Evolutionary conservation across 2,113 vertebrate genomes (phyloP), one percentile per base, ranked within the genome.

Genomic region (Catharus fuscescens): DNA sequence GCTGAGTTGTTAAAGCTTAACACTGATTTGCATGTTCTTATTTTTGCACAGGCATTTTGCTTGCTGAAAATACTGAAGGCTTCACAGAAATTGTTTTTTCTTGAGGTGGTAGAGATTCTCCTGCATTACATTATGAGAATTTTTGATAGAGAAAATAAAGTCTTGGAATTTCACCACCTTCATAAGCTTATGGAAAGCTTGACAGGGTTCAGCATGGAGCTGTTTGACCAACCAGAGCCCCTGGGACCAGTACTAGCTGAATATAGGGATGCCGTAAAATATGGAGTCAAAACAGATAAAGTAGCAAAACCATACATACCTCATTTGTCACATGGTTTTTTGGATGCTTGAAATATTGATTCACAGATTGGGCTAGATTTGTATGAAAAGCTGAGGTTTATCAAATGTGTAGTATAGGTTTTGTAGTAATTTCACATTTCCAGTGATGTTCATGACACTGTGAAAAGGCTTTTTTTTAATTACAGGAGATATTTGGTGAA

Each of bases 141-240:
- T 2, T 95, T 62, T 61, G 95, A 97, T 62, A 80, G 92, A 57
- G 96, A 93, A 80, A 97, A 95, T 76, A 97, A 98, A 98, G 96
- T 98, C 53, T 72, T 98, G 48, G 97, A 98, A 71, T 98, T 98
- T 78, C 98, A 98, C 69, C 85, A 98, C 36, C 93, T 92, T 53
- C 95, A 98, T 53, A 98, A 98, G 45, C 80, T 98, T 38, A 97
- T 97, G 71, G 97, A 98, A 45, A 97, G 95, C 26, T 94, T 98
- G 69, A 97, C 98, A 72, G 95, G 97, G 4, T 98, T 98, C 93
- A 98, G 48, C 24, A 69, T 98, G 76, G 95, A 98, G 26, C 65
- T 98, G 13, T 94, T 95, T 6, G 97, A 97, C 20, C 80, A 97
- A 9, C 86, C 97, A 10, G 95, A 98, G n/a, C 92, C 93, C 38